Evolutionary conservation across 2,797 vertebrate genomes (phyloP).

Genomic region (Sternarchorhynchus goeldii): DNA sequence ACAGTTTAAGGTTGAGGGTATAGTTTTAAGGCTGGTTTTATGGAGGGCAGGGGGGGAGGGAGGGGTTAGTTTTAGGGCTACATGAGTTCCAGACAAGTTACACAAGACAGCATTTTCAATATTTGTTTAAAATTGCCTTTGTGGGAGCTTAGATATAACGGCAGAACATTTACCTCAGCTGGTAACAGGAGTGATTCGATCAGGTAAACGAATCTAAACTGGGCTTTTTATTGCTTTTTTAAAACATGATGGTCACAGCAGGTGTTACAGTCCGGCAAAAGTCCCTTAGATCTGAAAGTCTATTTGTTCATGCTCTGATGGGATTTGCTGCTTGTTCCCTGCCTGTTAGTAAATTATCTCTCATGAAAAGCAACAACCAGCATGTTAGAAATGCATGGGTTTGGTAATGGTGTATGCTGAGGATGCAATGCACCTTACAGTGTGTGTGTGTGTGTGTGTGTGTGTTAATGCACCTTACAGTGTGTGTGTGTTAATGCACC

Average conservation of each 20-base stretch:
- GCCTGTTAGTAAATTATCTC: constrained; percentile 11
- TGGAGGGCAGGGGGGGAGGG: too few relatives aligned
- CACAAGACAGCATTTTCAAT: constrained; percentile 2
- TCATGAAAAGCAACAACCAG: constrained; percentile 2
- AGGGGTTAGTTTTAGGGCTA: background rate
- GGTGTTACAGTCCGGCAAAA: constrained; percentile 14
- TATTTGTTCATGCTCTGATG: constrained; percentile 22
- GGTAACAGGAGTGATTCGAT: background rate
- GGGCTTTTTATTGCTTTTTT: background rate
- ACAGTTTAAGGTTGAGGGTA: too few relatives aligned
- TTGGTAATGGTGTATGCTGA: constrained; percentile 1
- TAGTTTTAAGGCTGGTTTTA: too few relatives aligned
- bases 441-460: background rate
- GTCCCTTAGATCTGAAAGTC: background rate
- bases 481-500: too few relatives aligned
- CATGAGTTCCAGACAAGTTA: background rate
- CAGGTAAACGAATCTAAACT: background rate
- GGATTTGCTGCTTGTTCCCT: constrained; percentile 12
- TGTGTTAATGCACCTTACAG: too few relatives aligned
- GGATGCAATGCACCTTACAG: background rate
- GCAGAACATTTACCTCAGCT: background rate
- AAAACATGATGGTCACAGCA: background rate
- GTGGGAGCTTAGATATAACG: background rate
- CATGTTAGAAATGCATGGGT: background rate
- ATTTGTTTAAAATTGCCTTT: background rate